These are phyloP conservation scores for Peromyscus leucopus DNA, from an alignment of 2,113 vertebrate genomes.

Conservation along the genomic window DNA sequence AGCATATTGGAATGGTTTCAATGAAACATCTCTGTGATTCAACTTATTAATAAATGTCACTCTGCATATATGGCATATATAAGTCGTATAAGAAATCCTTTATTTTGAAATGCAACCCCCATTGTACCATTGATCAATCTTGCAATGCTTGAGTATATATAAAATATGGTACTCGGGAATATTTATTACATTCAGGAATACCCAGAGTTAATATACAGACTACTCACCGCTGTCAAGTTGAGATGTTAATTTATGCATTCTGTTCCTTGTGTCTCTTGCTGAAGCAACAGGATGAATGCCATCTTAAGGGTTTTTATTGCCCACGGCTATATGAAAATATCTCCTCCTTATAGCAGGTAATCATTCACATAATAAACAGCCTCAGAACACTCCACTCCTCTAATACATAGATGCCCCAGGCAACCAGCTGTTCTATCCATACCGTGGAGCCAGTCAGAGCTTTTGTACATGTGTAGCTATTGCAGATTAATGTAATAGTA, in stretches of 20 bases:
- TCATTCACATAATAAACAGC: slow-evolving; percentile 74
- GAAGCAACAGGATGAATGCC: slow-evolving; percentile 61
- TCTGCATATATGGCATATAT: too few relatives aligned
- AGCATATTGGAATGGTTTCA: not conserved
- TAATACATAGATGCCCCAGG: slow-evolving; percentile 66
- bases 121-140: not conserved
- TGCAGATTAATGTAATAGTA: slow-evolving; percentile 43
- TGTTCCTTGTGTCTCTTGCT: slow-evolving; percentile 8
- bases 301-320: slow-evolving; percentile 62
- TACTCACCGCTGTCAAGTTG: slow-evolving; percentile 55
- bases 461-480: slow-evolving; percentile 10
- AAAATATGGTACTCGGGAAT: not conserved
- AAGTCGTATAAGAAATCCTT: not conserved
- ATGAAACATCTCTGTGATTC: not conserved
- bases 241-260: slow-evolving; percentile 58
- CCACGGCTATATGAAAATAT: slow-evolving; percentile 45
- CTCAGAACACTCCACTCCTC: slow-evolving; percentile 62
- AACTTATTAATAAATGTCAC: not conserved
- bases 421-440: slow-evolving; percentile 62
- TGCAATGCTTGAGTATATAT: not conserved
- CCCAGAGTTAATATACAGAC: not conserved
- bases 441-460: not conserved
- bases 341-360: slow-evolving; percentile 64
- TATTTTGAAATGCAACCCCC: not conserved
- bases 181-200: not conserved